Conservation (phyloP, 2,113 vertebrate species). For the Mus musculus region GRCm39 chr1:177344501-177345000, state of each 20-base stretch:
- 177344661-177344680: conserved; percentile 82
- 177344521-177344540: conserved; percentile 71
- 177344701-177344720: conserved; percentile 84
- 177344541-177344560: conserved; percentile 70
- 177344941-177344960: background rate
- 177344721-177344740: conserved; percentile 75
- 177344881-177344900: background rate
- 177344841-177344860: conserved; percentile 17
- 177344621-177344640: conserved; percentile 82
- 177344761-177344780: conserved; percentile 22
- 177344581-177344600: conserved; percentile 84
- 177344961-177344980: background rate
- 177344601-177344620: conserved; percentile 83
- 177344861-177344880: background rate
- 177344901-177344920: background rate
- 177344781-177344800: conserved; percentile 70
- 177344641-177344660: conserved; percentile 83
- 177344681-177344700: conserved; percentile 83
- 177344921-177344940: background rate
- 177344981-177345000: background rate
- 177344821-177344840: conserved; percentile 20
- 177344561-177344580: conserved; percentile 81
- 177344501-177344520: conserved; percentile 78
- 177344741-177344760: conserved; percentile 82
- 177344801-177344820: conserved; percentile 40